Conservation (phyloP, 1,140 invertebrate genomes). For the Chrysoperla carnea region DNA sequence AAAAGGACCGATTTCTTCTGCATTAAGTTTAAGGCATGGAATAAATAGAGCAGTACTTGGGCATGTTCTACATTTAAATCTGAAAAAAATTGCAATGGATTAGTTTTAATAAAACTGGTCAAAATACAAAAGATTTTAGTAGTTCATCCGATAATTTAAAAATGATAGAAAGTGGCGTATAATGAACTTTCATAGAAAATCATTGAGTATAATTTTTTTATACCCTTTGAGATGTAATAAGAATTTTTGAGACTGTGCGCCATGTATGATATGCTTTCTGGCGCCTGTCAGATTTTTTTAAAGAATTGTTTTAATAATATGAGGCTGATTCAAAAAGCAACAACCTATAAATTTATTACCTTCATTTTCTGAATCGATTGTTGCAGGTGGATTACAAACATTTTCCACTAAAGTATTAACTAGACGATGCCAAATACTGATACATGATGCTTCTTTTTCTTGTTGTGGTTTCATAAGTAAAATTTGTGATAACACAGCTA, state of each 20-base stretch:
- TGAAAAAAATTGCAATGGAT: conserved; percentile 25
- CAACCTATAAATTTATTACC: conserved; percentile 28
- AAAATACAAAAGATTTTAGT: no score
- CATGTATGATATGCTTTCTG: no score
- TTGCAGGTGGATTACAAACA: conserved; percentile 37
- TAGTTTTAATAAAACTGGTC: no score
- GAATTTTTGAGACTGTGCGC: no score
- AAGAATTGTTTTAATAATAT: no score
- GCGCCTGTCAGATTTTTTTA: no score
- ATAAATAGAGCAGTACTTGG: conserved; percentile 81
- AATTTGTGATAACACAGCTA: conserved; percentile 63
- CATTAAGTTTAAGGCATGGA: conserved; percentile 87
- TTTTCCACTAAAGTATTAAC: conserved; percentile 73
- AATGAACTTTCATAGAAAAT: no score
- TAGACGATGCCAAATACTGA: conserved; percentile 79
- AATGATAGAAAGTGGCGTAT: no score
- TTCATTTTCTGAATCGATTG: conserved; percentile 44
- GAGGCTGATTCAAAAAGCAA: no score
- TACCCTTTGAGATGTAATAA: no score
- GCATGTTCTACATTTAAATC: conserved; percentile 94
- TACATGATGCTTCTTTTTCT: conserved; percentile 73
- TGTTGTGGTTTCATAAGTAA: conserved; percentile 61
- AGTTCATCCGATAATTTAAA: no score
- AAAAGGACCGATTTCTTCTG: conserved; percentile 91
- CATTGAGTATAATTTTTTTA: no score